Evolutionary conservation across 2,888 invertebrate species (phyloP), one percentile per base, ranked within the genome.

Genomic region (Gari tellinella): DNA sequence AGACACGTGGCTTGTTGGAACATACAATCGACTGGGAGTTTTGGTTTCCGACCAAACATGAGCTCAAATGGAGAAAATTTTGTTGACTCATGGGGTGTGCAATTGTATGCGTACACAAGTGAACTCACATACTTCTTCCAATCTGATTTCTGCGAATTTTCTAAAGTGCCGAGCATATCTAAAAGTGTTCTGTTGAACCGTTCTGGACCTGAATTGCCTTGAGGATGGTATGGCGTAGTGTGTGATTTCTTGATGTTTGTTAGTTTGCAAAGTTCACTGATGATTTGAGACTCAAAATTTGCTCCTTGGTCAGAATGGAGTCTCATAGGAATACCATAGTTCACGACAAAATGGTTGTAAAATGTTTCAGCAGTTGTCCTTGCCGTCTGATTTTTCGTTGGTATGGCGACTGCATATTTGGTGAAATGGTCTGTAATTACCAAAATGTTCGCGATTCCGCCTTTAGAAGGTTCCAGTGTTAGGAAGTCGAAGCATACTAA

Each of bases 1-100:
- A n/a, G n/a, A n/a, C n/a, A n/a, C n/a, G n/a, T n/a, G n/a, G n/a
- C n/a, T n/a, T n/a, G n/a, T n/a, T n/a, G n/a, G n/a, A n/a, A n/a
- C n/a, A n/a, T n/a, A n/a, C n/a, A n/a, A n/a, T 74, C 69, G n/a
- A 65, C 38, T n/a, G 69, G 74, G 2, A 74, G 57, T 19, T 60
- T 53, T 17, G 74, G 69, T 17, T 64, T 46, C 17, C 69, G 38
- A n/a, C 72, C 72, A 52, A 56, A 67, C 57, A 67, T 66, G 8
- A 66, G 25, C 17, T 43, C 55, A 40, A 46, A 74, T 5, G 74
- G 64, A 10, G 69, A 51, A n/a, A 55, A 46, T 19, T 56, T 64
- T 17, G 74, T 74, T 31, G 65, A 26, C 14, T 55, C 65, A 48
- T 74, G 64, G n/a, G 19, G 40, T 8, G 61, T 69, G 19, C 49